phyloP scores from a whole-genome alignment of 1,140 invertebrate species.

The Coboldia fuscipes region DNA sequence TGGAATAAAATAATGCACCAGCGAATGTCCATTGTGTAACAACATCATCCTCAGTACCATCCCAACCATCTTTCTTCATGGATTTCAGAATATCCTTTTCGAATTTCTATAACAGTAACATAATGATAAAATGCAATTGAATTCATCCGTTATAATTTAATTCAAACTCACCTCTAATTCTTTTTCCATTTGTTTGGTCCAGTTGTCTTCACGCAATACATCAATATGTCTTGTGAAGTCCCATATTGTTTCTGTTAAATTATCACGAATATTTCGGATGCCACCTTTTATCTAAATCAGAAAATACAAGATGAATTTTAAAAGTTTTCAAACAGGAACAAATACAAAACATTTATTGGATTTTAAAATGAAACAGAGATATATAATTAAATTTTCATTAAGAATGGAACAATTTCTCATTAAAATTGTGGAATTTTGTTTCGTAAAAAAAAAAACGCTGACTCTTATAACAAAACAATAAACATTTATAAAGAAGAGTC shows the following conservation, averaged over 20 bases:
- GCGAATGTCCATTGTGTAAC: slow-evolving; percentile 74
- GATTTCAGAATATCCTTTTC: slow-evolving; percentile 59
- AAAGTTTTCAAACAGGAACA: no score
- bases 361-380: no score
- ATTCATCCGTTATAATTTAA: background rate
- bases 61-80: slow-evolving; percentile 80
- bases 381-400: no score
- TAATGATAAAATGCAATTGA: slow-evolving; percentile 1
- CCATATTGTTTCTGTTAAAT: slow-evolving; percentile 64
- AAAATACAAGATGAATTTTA: slow-evolving; percentile 2
- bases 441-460: no score
- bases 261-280: slow-evolving; percentile 44
- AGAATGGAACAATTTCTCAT: no score
- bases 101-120: slow-evolving; percentile 32
- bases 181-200: slow-evolving; percentile 35
- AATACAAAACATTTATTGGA: no score
- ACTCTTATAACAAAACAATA: no score
- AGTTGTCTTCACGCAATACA: slow-evolving; percentile 46
- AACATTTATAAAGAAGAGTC: no score
- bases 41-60: slow-evolving; percentile 58
- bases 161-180: slow-evolving; percentile 27
- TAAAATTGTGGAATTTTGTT: no score
- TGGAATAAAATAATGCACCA: slow-evolving; percentile 86
- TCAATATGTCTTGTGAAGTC: slow-evolving; percentile 38
- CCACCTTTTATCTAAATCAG: slow-evolving; percentile 48